A percentile compares a stretch with the other conserved stretches of the same genome.
phyloP scores from a whole-genome alignment of 2,797 vertebrate species.

The Falco cherrug region DNA sequence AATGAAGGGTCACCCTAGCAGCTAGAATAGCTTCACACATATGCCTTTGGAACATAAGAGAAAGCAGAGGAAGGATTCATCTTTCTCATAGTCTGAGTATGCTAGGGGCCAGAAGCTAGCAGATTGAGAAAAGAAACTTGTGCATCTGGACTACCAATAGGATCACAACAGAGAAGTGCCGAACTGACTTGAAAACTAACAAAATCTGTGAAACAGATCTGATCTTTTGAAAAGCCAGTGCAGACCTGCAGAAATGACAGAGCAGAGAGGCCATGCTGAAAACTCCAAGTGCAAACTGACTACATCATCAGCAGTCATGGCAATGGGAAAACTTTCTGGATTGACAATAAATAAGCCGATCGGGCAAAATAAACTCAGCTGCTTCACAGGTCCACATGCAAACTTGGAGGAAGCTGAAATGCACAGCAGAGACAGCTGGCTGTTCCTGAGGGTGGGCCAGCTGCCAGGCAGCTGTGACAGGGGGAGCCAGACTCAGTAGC shows the following conservation, averaged over 20 bases:
- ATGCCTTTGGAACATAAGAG: neutral
- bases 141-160: neutral
- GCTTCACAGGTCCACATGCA: conserved; percentile 22
- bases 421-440: conserved; percentile 41
- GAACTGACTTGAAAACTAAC: neutral
- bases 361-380: conserved; percentile 9
- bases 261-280: neutral
- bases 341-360: conserved; percentile 10
- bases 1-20: neutral
- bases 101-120: neutral
- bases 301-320: neutral
- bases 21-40: neutral
- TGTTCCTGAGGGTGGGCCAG: neutral
- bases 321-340: neutral
- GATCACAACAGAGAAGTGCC: conserved; percentile 1
- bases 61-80: neutral
- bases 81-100: neutral
- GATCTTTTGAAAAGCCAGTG: neutral
- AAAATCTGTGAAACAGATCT: conserved; percentile 22
- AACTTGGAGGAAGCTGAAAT: conserved; percentile 6
- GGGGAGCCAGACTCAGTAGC: conserved; percentile 26
- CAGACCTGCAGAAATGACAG: conserved; percentile 16
- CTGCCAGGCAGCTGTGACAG: conserved; percentile 53
- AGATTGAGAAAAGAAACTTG: neutral
- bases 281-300: neutral